phyloP scores from a whole-genome alignment of 1,140 invertebrate genomes.

The Aphaenogaster floridana region DNA sequence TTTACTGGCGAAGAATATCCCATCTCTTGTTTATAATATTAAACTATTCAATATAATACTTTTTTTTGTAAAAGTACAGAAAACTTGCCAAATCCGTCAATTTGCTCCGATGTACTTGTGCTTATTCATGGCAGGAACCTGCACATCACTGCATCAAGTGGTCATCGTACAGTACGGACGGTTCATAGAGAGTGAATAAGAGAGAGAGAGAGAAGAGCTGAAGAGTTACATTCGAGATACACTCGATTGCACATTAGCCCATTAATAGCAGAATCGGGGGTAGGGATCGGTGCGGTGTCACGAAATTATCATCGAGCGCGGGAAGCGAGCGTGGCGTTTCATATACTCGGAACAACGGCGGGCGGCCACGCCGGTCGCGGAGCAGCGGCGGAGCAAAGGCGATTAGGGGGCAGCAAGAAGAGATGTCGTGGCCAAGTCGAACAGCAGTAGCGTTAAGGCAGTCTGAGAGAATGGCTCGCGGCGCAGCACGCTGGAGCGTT shows the following conservation, averaged over 20 bases:
- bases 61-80: neutral
- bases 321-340: constrained; percentile 63
- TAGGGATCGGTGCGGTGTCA: constrained; percentile 63
- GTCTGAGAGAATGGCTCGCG: constrained; percentile 83
- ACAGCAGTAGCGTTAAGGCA: constrained; percentile 82
- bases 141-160: constrained; percentile 8
- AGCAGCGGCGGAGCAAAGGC: constrained; percentile 70
- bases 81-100: neutral
- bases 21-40: neutral
- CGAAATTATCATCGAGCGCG: constrained; percentile 78
- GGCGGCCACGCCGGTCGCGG: constrained; percentile 40
- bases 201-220: constrained; percentile 7
- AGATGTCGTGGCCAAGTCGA: constrained; percentile 57
- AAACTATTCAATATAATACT: neutral
- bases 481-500: constrained; percentile 67
- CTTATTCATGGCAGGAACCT: neutral
- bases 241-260: constrained; percentile 46
- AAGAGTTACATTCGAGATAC: constrained; percentile 35
- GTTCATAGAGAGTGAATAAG: constrained; percentile 1
- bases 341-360: constrained; percentile 59
- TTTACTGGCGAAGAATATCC: too few species aligned
- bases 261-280: constrained; percentile 28
- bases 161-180: neutral
- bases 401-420: constrained; percentile 77
- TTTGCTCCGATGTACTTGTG: neutral